A percentile compares a stretch with the other conserved stretches of the same genome.
Evolutionary conservation across 2,888 invertebrate species (phyloP).

Genomic region (Ophioninae sp.): DNA sequence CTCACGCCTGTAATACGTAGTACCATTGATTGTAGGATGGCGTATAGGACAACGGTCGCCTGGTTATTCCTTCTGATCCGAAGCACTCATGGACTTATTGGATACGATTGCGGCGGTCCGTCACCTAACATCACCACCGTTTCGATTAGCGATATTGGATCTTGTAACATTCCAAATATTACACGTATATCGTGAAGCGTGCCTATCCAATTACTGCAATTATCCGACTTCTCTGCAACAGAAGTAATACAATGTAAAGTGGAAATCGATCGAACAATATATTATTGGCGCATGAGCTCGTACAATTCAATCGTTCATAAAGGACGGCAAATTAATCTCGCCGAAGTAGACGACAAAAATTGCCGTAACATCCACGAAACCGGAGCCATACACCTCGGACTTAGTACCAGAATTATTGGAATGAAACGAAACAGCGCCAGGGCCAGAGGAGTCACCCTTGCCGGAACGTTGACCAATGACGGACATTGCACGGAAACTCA

Average conservation of each 20-base stretch:
- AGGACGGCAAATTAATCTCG: conserved; percentile 22
- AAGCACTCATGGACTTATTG: background rate
- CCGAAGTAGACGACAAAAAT: background rate
- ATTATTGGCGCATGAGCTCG: conserved; percentile 40
- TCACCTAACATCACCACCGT: no score
- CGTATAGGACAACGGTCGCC: no score
- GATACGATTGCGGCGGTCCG: no score
- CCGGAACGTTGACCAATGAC: background rate
- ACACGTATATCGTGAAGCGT: background rate
- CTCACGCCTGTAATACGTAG: background rate
- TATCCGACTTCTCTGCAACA: conserved; percentile 8
- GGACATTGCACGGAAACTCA: conserved; percentile 58
- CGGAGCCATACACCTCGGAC: background rate
- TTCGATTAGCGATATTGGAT: conserved; percentile 9
- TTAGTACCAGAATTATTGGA: background rate
- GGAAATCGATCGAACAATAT: conserved; percentile 33
- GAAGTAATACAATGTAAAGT: conserved; percentile 29
- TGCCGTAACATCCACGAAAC: conserved; percentile 22
- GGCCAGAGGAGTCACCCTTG: conserved; percentile 31
- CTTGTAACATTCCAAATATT: conserved; percentile 2
- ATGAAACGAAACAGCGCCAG: conserved; percentile 2
- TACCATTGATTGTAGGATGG: background rate
- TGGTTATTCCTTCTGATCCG: background rate
- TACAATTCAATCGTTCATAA: conserved; percentile 36
- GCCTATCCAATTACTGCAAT: conserved; percentile 30